Evolutionary conservation across 2,797 vertebrate species (phyloP).

Genomic region (Tangara arthus): DNA sequence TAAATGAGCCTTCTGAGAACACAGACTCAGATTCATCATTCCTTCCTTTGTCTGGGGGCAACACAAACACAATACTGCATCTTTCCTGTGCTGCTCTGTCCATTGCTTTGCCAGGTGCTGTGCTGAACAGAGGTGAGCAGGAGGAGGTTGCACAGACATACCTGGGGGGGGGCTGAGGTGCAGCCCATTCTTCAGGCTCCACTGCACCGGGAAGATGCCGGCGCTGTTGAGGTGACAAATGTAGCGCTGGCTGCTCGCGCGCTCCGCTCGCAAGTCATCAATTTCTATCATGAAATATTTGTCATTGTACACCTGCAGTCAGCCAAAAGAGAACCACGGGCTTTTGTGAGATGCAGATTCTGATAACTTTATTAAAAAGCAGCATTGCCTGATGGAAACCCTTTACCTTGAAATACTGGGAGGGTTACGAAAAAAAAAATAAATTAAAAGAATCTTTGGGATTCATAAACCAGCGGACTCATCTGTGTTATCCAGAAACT

Average conservation of each 20-base stretch:
- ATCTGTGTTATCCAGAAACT: background rate
- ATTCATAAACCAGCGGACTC: background rate
- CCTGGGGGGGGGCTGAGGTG: slow-evolving; percentile 88
- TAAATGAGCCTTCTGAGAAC: background rate
- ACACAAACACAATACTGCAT: background rate
- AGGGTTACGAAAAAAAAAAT: background rate
- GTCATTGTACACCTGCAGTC: slow-evolving; percentile 86
- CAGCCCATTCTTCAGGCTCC: slow-evolving; percentile 94
- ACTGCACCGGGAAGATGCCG: slow-evolving; percentile 91
- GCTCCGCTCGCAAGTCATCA: slow-evolving; percentile 84
- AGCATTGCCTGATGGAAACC: background rate
- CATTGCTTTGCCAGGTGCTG: background rate
- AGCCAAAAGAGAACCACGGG: slow-evolving; percentile 3
- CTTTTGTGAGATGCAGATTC: background rate
- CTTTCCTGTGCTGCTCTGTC: background rate
- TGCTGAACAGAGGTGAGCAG: background rate
- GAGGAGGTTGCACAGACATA: slow-evolving; percentile 39
- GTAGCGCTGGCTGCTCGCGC: slow-evolving; percentile 72
- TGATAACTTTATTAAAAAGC: background rate
- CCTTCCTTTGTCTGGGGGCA: background rate
- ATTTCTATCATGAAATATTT: slow-evolving; percentile 90
- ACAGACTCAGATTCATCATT: background rate
- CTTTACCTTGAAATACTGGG: background rate
- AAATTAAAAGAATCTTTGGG: background rate
- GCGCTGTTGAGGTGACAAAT: slow-evolving; percentile 87